Evolutionary conservation across 2,888 invertebrate genomes (phyloP).

Genomic region (Bombylius discolor): DNA sequence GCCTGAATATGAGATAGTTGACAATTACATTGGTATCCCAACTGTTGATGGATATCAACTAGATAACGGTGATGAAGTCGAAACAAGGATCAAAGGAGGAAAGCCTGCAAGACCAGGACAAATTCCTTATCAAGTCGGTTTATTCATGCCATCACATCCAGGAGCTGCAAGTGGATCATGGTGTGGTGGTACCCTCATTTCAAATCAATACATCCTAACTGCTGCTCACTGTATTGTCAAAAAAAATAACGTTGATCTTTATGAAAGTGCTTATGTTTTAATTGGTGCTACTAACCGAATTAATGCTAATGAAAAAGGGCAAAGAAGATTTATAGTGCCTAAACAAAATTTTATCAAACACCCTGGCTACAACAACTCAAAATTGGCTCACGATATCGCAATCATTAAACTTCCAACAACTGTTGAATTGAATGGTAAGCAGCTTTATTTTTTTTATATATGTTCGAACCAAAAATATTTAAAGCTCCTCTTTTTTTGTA

Average conservation of each 20-base stretch:
- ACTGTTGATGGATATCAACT: too few species aligned
- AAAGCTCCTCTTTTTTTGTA: too few species aligned
- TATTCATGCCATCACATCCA: neutral
- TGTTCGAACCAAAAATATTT: too few species aligned
- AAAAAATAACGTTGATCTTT: too few species aligned
- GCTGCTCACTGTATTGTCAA: neutral
- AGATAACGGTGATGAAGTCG: neutral
- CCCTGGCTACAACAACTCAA: neutral
- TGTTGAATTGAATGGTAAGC: neutral
- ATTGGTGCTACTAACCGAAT: neutral
- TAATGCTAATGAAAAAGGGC: neutral
- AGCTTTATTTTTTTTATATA: neutral
- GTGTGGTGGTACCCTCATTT: neutral
- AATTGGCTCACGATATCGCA: neutral
- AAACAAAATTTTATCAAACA: neutral
- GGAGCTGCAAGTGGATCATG: neutral
- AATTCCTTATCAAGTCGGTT: neutral
- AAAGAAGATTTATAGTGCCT: neutral
- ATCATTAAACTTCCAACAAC: neutral
- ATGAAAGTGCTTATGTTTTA: too few species aligned
- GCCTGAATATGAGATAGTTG: too few species aligned
- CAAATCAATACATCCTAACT: neutral
- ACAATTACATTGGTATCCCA: too few species aligned
- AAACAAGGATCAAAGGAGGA: neutral
- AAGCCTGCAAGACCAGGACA: neutral